phyloP scores from a whole-genome alignment of 2,113 vertebrate genomes.

The Parotia lawesii region DNA sequence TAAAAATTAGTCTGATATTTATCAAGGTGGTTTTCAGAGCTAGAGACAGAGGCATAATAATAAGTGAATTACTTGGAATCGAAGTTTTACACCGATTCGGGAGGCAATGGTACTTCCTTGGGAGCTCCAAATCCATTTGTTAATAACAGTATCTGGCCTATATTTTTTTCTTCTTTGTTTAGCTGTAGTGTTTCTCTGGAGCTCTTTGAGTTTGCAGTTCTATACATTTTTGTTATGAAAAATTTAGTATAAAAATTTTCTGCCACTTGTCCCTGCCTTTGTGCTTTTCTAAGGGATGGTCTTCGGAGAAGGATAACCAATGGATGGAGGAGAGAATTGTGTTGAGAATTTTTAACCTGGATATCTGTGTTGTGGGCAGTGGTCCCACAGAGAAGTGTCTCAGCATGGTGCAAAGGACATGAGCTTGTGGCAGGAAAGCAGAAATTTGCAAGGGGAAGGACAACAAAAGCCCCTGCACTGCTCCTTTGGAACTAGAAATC shows the following conservation, averaged over 20 bases:
- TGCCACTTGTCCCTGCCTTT: neutral
- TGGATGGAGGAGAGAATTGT: neutral
- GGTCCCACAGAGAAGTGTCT: neutral
- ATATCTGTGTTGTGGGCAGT: neutral
- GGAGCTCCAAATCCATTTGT: neutral
- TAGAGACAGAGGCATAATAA: neutral
- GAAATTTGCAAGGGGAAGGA: neutral
- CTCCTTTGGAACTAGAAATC: neutral
- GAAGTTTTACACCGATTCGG: neutral
- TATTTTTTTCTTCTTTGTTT: neutral
- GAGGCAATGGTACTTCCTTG: accelerated
- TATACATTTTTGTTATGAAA: neutral
- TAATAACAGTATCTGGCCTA: neutral
- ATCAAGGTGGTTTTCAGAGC: neutral
- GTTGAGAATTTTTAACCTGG: neutral
- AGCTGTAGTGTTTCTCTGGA: neutral
- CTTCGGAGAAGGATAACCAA: neutral
- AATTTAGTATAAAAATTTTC: neutral
- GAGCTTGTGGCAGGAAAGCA: neutral
- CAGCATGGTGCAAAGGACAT: neutral
- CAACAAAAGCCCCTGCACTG: neutral
- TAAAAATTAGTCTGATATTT: neutral
- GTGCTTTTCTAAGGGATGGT: neutral
- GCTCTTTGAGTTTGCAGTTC: neutral
- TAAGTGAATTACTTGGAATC: neutral